Evolutionary conservation across 2,113 vertebrate species (phyloP), one percentile per base, ranked within the genome.

Genomic region (Otolemur garnettii): DNA sequence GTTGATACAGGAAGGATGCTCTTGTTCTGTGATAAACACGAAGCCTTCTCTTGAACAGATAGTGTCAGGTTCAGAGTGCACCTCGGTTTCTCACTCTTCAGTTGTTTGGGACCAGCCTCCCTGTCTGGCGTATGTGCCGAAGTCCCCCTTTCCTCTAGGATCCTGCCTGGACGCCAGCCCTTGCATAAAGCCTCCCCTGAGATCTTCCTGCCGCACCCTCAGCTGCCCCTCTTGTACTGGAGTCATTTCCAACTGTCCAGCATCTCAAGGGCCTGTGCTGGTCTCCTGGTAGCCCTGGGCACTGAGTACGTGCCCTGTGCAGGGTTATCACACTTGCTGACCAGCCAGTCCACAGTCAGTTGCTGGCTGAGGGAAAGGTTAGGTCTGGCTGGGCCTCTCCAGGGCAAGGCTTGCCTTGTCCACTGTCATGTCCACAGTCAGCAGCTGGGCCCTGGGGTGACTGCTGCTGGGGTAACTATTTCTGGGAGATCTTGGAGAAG

Each of bases 121-220:
- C 9, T 45, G 33, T 10, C 21, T 35, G 33, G 14, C 28, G 11
- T 71, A 2, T 0, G 7, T 13, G 4, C 4, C 11, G 5, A 22
- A 60, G 12, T 69, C 60, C 42, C 2, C 33, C 12, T 74, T 69
- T 60, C n/a, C 72, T 78, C 35, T 0, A 6, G 18, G 60, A 22
- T 33, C 10, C 18, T 2, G 4, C 45, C 45, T 30, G 15, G 18
- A 57, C 2, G 4, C 24, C 13, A 14, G 18, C 12, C 38, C 19
- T 21, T 42, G 19, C 11, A 5, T 26, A 33, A 21, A 33, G 18
- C 55, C 77, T 84, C 50, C 45, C 15, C 15, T n/a, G 26, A 59
- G 22, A 6, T 2, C 60, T 24, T 79, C 69, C 24, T n/a, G 8
- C 4, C 21, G 14, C 35, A 50, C 19, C 24, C 35, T 75, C 1